Conservation (phyloP, 2,888 invertebrate genomes). For the Nysson spinosus region DNA sequence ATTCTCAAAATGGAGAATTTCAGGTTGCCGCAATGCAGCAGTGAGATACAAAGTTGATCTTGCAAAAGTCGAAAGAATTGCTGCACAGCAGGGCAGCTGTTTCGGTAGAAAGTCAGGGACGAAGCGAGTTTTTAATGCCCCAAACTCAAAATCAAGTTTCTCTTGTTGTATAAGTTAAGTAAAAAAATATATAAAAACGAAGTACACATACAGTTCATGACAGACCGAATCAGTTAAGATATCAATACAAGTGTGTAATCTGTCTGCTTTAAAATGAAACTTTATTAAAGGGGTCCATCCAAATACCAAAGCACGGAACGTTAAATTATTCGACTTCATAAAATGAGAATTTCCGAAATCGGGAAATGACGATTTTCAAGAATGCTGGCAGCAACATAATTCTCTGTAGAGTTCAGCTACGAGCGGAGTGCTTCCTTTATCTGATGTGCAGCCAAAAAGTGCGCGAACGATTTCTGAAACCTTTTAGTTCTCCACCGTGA, state of each 20-base stretch:
- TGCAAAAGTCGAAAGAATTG: conserved; percentile 48
- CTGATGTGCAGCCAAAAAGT: conserved; percentile 41
- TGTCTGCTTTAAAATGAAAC: no score
- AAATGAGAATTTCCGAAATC: conserved; percentile 13
- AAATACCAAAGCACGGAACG: no score
- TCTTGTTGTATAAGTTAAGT: no score
- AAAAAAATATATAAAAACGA: no score
- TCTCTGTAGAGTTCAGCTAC: conserved; percentile 43
- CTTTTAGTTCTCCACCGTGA: conserved; percentile 45
- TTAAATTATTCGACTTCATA: no score
- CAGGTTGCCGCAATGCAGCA: conserved; percentile 46
- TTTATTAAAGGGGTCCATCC: no score
- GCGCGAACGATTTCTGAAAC: conserved; percentile 52
- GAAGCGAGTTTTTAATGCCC: conserved; percentile 23
- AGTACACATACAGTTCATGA: no score
- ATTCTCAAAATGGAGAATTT: conserved; percentile 38
- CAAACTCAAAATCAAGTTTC: conserved; percentile 17
- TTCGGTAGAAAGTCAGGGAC: conserved; percentile 35
- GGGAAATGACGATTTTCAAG: conserved; percentile 36
- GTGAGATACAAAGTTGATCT: conserved; percentile 17
- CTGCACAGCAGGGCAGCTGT: conserved; percentile 28
- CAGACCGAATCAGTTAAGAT: no score
- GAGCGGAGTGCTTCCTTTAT: conserved; percentile 39
- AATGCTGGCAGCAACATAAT: conserved; percentile 44
- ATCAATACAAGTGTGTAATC: no score